Conservation (phyloP, 2,113 vertebrate species). For the Nyctibius bracteatus region DNA sequence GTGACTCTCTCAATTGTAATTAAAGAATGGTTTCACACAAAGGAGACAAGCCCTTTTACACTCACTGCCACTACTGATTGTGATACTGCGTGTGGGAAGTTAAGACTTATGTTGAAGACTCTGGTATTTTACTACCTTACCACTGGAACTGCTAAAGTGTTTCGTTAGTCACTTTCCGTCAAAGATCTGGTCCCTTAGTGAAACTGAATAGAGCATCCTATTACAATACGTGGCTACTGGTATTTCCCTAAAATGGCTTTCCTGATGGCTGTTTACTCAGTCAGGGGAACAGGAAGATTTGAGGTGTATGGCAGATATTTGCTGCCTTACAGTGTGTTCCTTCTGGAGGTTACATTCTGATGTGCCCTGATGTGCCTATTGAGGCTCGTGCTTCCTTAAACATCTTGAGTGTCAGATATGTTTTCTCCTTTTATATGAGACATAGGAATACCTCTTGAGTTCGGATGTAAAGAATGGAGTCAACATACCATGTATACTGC, state of each 20-base stretch:
- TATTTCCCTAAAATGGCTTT: not conserved
- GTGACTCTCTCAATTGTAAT: not conserved
- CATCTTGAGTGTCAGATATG: not conserved
- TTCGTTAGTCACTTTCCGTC: not conserved
- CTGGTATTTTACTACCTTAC: not conserved
- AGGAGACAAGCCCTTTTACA: not conserved
- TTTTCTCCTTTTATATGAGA: not conserved
- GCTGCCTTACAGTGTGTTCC: not conserved
- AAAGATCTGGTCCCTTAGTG: not conserved
- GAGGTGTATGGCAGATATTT: not conserved
- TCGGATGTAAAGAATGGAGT: not conserved
- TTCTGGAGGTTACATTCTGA: not conserved
- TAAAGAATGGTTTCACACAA: not conserved
- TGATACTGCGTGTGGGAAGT: not conserved
- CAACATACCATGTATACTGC: not conserved
- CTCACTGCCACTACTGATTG: not conserved
- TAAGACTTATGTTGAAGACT: fast-evolving
- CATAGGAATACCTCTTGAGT: not conserved
- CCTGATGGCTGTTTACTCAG: not conserved
- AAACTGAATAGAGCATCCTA: not conserved
- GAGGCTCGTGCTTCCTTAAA: not conserved
- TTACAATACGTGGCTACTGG: not conserved
- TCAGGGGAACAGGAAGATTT: not conserved
- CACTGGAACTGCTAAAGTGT: not conserved
- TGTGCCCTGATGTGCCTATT: not conserved